These are phyloP conservation scores for Torymus aiolomorphi DNA, from an alignment of 2,888 invertebrate species.

Conservation along the genomic window DNA sequence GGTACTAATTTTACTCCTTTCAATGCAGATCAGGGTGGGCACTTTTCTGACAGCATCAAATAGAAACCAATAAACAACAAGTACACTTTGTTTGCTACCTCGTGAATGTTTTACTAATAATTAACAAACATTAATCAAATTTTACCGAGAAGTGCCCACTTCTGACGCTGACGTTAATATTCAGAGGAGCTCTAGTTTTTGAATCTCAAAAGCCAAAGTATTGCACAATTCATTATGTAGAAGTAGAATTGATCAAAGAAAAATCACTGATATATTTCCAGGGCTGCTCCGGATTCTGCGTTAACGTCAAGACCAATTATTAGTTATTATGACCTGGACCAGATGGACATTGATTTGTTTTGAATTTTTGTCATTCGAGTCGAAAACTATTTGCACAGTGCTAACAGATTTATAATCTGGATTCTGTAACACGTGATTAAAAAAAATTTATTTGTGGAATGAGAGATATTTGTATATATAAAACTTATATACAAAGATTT, in stretches of 20 bases:
- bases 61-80: not conserved
- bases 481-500: conserved; percentile 30
- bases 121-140: not conserved
- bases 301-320: conserved; percentile 83
- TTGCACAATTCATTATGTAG: conserved; percentile 25
- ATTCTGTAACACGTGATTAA: conserved; percentile 49
- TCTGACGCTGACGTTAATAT: conserved; percentile 46
- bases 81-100: too few species aligned
- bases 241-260: conserved; percentile 50
- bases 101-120: too few species aligned
- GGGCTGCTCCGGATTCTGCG: conserved; percentile 71
- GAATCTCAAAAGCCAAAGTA: conserved; percentile 20
- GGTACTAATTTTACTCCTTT: not conserved
- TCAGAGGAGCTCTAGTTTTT: conserved; percentile 57
- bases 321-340: conserved; percentile 94
- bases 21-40: not conserved
- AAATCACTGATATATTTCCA: conserved; percentile 65
- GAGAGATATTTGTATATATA: not conserved
- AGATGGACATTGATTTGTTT: conserved; percentile 89
- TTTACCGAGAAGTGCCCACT: conserved; percentile 15
- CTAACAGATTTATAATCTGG: conserved; percentile 54
- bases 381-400: conserved; percentile 41
- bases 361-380: conserved; percentile 72
- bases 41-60: not conserved
- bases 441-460: conserved; percentile 12